Base-by-base conservation (phyloP, 2,888 invertebrate genomes). In the Ceramica pisi region DNA sequence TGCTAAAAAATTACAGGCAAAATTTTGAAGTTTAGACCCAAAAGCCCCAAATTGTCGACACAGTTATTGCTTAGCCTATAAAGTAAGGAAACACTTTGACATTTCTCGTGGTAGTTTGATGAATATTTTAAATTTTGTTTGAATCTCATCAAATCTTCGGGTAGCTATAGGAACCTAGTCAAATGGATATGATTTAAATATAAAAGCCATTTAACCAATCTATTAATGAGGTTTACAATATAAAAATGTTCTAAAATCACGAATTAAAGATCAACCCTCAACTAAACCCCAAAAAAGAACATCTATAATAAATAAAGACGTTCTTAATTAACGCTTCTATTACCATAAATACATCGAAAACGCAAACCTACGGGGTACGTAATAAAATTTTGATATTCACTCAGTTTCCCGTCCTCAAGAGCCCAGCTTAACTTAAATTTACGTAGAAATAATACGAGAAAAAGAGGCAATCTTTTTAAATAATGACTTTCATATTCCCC, bases 401-500 rank as follows among this genome's bases (percentile, higher is more conserved):
- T 59, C 82, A n/a, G 67, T 62, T 55, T 44, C 60, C 62, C 66
- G 78, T 64, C 80, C 89, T 93, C 89, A 78, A 91, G 92, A 88
- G 69, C 53, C 85, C 86, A 88, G 92, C 92, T 95, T 93, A 92
- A 93, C 90, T 93, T 88, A 93, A 94, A 95, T 95, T 95, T 95
- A 96, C 94, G 93, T 94, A 90, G 91, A 95, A 95, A 96, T 95
- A 96, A 95, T 95, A 94, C 91, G 92, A 87, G 89, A 90, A 92
- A 91, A 81, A 75, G 90, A 89, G 69, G 94, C 94, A 92, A 93
- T 93, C 93, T 94, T 95, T 94, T 95, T 94, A 95, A 95, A 95
- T 95, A 95, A 95, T 93, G 95, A 92, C 95, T 93, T 94, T 96
- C 95, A 96, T 96, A 95, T 95, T 95, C 95, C 92, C 90, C 6